phyloP scores from a whole-genome alignment of 2,797 vertebrate genomes.

The Diplodus sargus region DNA sequence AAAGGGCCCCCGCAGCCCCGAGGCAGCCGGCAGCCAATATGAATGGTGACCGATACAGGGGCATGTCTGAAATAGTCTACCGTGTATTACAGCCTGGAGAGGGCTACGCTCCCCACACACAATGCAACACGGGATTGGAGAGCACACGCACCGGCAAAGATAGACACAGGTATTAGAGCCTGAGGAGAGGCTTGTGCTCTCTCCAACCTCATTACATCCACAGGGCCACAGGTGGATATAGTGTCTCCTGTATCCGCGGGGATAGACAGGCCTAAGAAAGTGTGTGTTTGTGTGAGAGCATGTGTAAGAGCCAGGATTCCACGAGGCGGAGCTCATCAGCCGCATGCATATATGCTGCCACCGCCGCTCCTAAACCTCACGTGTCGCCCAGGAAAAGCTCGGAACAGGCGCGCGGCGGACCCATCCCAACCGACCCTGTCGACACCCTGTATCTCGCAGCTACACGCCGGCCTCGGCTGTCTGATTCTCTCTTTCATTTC shows the following conservation, averaged over 20 bases:
- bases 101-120: slow-evolving; percentile 30
- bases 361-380: slow-evolving; percentile 2
- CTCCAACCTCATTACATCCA: slow-evolving; percentile 73
- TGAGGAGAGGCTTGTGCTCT: slow-evolving; percentile 54
- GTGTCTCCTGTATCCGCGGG: slow-evolving; percentile 52
- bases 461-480: slow-evolving; percentile 40
- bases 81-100: slow-evolving; percentile 75
- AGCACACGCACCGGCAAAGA: slow-evolving; percentile 52
- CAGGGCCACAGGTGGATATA: slow-evolving; percentile 69
- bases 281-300: slow-evolving; percentile 10
- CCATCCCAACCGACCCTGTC: slow-evolving; percentile 43
- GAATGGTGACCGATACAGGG: slow-evolving; percentile 77
- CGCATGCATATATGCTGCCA: background rate
- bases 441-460: slow-evolving; percentile 63
- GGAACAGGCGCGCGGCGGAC: background rate
- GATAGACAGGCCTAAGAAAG: slow-evolving; percentile 26
- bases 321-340: slow-evolving; percentile 9
- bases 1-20: slow-evolving; percentile 64
- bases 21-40: slow-evolving; percentile 74
- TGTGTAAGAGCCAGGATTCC: slow-evolving; percentile 1
- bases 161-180: slow-evolving; percentile 62
- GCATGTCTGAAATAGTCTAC: slow-evolving; percentile 76
- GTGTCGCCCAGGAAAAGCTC: slow-evolving; percentile 26
- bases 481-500: slow-evolving; percentile 54
- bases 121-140: slow-evolving; percentile 33